These are phyloP conservation scores for Microtus ochrogaster DNA, from an alignment of 2,113 vertebrate genomes.

Conservation along the genomic window DNA sequence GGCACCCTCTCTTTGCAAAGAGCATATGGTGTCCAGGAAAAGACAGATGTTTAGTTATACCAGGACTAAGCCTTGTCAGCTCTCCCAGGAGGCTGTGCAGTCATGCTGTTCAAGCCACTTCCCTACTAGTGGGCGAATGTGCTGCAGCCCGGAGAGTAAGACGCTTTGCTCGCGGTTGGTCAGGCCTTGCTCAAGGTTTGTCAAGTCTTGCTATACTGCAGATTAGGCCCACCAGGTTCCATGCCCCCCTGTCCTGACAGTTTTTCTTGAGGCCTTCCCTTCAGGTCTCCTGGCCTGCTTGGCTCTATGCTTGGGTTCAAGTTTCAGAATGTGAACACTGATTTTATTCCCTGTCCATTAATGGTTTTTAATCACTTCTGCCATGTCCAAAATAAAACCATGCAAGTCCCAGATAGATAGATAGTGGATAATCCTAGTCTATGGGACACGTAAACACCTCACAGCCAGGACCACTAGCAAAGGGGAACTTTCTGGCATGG, in stretches of 20 bases:
- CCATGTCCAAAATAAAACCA: not conserved
- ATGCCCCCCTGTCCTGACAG: accelerated
- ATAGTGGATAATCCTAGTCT: accelerated
- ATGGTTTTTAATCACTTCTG: not conserved
- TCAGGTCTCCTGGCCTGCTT: not conserved
- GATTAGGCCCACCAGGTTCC: accelerated
- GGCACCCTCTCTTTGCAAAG: not conserved
- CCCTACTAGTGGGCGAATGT: not conserved
- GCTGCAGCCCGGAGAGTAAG: not conserved
- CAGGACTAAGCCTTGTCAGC: accelerated
- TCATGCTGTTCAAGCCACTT: not conserved
- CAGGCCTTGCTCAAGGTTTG: too few species aligned
- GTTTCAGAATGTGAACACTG: not conserved
- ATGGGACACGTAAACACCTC: not conserved
- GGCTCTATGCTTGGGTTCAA: not conserved
- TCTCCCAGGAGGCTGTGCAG: not conserved
- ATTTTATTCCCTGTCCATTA: not conserved
- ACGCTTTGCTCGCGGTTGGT: too few species aligned
- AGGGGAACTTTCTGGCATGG: accelerated
- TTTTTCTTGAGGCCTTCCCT: not conserved
- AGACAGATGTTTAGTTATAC: accelerated
- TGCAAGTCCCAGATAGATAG: not conserved
- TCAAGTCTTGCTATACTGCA: accelerated
- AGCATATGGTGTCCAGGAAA: not conserved
- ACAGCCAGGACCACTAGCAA: not conserved